Conservation (phyloP, 2,797 vertebrate genomes). For the Acanthurus leucopareius region DNA sequence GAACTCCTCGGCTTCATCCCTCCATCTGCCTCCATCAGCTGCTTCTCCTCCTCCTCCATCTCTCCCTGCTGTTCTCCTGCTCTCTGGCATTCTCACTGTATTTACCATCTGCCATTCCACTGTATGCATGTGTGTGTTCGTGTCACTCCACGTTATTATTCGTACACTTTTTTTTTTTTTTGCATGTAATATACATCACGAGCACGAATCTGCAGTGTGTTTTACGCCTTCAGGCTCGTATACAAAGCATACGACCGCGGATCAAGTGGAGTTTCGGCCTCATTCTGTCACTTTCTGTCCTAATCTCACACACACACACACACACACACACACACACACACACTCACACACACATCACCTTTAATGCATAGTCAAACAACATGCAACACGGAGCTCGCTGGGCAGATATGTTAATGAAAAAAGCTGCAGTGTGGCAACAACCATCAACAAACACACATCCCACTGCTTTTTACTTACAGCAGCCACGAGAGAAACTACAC, state of each 20-base stretch:
- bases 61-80: conserved; percentile 8
- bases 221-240: neutral
- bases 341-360: conserved; percentile 4
- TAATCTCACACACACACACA: neutral
- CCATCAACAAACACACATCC: conserved; percentile 9
- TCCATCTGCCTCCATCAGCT: conserved; percentile 57
- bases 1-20: conserved; percentile 30
- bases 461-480: neutral
- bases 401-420: neutral
- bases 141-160: conserved; percentile 44
- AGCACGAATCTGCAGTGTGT: conserved; percentile 21
- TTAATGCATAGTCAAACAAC: conserved; percentile 17
- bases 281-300: conserved; percentile 51
- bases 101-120: conserved; percentile 42
- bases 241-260: conserved; percentile 13
- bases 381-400: conserved; percentile 1
- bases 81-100: conserved; percentile 1
- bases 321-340: neutral
- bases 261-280: conserved; percentile 41
- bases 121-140: conserved; percentile 10
- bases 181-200: conserved; percentile 30
- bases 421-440: neutral
- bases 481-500: neutral
- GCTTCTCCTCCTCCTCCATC: conserved; percentile 16
- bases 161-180: conserved; percentile 18